Conservation (phyloP, 1,140 invertebrate species). For the Mya arenaria region DNA sequence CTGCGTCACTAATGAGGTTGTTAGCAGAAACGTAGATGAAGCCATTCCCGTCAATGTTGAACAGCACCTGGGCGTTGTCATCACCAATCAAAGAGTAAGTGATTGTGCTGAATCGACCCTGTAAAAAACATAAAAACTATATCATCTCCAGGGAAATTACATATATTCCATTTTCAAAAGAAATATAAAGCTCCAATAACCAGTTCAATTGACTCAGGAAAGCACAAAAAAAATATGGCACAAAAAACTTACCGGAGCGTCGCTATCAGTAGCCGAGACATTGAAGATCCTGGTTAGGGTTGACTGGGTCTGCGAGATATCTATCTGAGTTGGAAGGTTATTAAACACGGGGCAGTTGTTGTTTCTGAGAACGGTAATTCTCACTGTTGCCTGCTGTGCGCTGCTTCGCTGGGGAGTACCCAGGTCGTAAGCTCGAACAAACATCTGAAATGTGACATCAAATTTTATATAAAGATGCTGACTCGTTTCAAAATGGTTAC, state of each 20-base stretch:
- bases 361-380: constrained; percentile 67
- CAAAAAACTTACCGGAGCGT: constrained; percentile 54
- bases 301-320: constrained; percentile 50
- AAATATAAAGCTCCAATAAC: too few relatives aligned
- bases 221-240: neutral
- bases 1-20: constrained; percentile 55
- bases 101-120: constrained; percentile 65
- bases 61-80: constrained; percentile 64
- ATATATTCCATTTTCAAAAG: too few relatives aligned
- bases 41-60: constrained; percentile 63
- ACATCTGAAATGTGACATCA: too few relatives aligned
- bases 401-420: constrained; percentile 46
- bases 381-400: constrained; percentile 58
- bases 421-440: constrained; percentile 63
- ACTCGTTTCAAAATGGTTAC: too few relatives aligned
- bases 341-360: constrained; percentile 65
- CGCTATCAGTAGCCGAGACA: constrained; percentile 60
- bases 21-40: constrained; percentile 46
- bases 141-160: too few relatives aligned
- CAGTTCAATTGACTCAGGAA: too few relatives aligned
- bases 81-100: constrained; percentile 69
- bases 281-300: constrained; percentile 45
- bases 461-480: too few relatives aligned
- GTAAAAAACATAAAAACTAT: too few relatives aligned
- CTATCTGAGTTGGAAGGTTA: constrained; percentile 58